A percentile compares a stretch with the other conserved stretches of the same genome.
Evolutionary conservation across 2,888 invertebrate species (phyloP).

Genomic region (Athetis lepigone): DNA sequence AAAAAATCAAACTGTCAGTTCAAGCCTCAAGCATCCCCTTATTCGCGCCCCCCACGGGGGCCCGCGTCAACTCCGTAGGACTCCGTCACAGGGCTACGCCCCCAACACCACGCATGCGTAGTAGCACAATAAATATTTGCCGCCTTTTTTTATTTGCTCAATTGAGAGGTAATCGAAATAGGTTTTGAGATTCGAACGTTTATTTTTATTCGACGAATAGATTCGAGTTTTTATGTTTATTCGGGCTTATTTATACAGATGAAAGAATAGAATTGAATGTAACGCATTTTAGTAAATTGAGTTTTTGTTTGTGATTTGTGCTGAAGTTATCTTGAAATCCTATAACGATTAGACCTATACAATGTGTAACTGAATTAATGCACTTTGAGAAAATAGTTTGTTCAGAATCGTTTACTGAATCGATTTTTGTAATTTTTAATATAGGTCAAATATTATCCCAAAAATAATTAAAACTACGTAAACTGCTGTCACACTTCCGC

Average conservation of each 20-base stretch:
- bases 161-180: slow-evolving; percentile 57
- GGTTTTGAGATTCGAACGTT: slow-evolving; percentile 47
- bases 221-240: slow-evolving; percentile 42
- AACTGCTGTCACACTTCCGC: no score
- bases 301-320: slow-evolving; percentile 8
- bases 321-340: not conserved
- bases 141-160: slow-evolving; percentile 61
- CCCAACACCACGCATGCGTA: slow-evolving; percentile 57
- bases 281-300: slow-evolving; percentile 31
- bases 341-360: no score
- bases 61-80: slow-evolving; percentile 54
- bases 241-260: slow-evolving; percentile 35
- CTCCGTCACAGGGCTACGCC: slow-evolving; percentile 58
- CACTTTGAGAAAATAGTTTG: no score
- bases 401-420: no score
- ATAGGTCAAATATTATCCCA: no score
- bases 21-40: slow-evolving; percentile 43
- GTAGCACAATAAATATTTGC: slow-evolving; percentile 60
- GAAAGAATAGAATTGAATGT: slow-evolving; percentile 16
- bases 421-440: no score
- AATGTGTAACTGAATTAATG: no score
- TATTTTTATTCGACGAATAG: slow-evolving; percentile 49
- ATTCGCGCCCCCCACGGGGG: slow-evolving; percentile 55
- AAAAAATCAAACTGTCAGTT: slow-evolving; percentile 25
- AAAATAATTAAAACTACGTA: no score